A percentile compares a stretch with the other conserved stretches of the same genome.
These are phyloP conservation scores for Axis porcinus DNA, from an alignment of 2,113 vertebrate genomes.

Conservation along the genomic window DNA sequence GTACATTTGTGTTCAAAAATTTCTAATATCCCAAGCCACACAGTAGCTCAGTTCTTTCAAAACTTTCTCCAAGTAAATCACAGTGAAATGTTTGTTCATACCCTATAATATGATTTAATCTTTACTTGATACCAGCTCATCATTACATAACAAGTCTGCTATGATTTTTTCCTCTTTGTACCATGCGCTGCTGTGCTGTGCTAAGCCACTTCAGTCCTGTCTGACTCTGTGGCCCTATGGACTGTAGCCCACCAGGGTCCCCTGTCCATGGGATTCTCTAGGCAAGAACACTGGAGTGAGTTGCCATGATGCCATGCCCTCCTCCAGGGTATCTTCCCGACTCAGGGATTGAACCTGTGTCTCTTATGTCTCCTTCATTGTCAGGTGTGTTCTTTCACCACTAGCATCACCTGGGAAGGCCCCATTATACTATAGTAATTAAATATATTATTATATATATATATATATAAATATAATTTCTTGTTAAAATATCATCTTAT, in stretches of 20 bases:
- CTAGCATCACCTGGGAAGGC: neutral
- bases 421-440: neutral
- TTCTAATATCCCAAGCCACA: neutral
- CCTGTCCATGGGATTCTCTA: neutral
- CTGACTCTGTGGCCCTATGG: neutral
- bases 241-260: neutral
- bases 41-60: neutral
- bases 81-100: neutral
- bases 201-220: neutral
- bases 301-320: neutral
- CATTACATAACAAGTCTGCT: neutral
- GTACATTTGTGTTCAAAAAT: neutral
- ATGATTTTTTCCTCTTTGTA: neutral
- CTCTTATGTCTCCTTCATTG: neutral
- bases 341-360: accelerated
- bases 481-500: neutral
- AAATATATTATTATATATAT: neutral
- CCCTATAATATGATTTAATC: neutral
- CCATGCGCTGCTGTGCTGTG: neutral
- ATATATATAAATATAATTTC: neutral
- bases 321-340: neutral
- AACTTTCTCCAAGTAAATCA: neutral
- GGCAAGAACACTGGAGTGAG: neutral
- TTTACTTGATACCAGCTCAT: neutral
- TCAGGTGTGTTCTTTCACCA: neutral